Percentiles rank a stretch among this genome's conserved stretches.
phyloP scores from a whole-genome alignment of 2,888 invertebrate species.

The Rambutsinella grinnellia region DNA sequence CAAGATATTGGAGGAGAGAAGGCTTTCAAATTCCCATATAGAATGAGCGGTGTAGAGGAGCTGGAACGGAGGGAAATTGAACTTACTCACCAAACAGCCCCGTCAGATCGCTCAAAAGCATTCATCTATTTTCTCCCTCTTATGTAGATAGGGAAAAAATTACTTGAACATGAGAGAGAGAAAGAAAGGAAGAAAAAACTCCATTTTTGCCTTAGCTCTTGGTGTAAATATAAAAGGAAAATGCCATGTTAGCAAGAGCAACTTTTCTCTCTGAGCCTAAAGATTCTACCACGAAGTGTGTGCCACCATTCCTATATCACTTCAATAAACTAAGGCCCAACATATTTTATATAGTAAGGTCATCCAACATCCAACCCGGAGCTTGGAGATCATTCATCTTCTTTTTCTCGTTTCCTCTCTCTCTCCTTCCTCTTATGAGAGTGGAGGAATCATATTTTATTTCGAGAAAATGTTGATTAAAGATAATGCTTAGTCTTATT shows the following conservation, averaged over 20 bases:
- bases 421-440: slow-evolving; percentile 6
- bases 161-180: slow-evolving; percentile 25
- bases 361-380: slow-evolving; percentile 61
- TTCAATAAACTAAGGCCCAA: slow-evolving; percentile 40
- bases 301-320: slow-evolving; percentile 15
- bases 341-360: slow-evolving; percentile 49
- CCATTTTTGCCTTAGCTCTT: not conserved
- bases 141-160: slow-evolving; percentile 55
- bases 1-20: slow-evolving; percentile 25
- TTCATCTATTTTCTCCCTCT: slow-evolving; percentile 49
- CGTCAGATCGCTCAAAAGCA: slow-evolving; percentile 55
- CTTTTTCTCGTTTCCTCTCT: slow-evolving; percentile 54
- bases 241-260: slow-evolving; percentile 7
- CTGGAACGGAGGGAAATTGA: slow-evolving; percentile 1
- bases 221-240: slow-evolving; percentile 41
- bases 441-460: slow-evolving; percentile 5
- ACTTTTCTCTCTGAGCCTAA: slow-evolving; percentile 21
- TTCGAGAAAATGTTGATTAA: slow-evolving; percentile 4
- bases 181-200: slow-evolving; percentile 22
- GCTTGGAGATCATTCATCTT: slow-evolving; percentile 62
- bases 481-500: too few species aligned
- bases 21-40: not conserved
- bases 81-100: slow-evolving; percentile 37
- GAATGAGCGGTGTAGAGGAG: not conserved
- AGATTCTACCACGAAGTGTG: slow-evolving; percentile 1